Conservation (phyloP, 2,113 vertebrate species). For the Microtus richardsoni region DNA sequence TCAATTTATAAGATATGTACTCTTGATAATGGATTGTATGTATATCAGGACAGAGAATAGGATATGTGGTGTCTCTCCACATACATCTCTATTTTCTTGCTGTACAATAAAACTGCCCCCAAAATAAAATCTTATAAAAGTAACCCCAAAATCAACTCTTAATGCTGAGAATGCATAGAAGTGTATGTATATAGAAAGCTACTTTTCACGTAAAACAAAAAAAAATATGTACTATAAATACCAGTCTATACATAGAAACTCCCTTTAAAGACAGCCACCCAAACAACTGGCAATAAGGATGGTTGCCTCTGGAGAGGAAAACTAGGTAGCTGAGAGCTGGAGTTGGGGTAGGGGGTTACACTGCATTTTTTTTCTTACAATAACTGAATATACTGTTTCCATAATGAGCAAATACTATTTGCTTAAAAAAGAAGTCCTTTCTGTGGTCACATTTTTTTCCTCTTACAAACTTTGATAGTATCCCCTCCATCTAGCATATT, state of each 20-base stretch:
- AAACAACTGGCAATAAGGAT: neutral
- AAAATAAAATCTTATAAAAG: neutral
- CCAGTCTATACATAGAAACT: neutral
- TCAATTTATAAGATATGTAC: neutral
- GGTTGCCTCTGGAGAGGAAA: neutral
- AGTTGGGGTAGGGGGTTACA: neutral
- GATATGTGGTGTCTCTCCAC: neutral
- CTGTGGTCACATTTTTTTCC: neutral
- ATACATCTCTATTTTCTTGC: neutral
- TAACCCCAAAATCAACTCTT: neutral
- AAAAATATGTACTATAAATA: neutral
- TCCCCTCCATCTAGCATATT: neutral
- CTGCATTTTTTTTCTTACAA: neutral
- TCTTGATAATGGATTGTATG: neutral
- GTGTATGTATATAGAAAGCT: neutral
- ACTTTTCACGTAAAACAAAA: conserved; percentile 39
- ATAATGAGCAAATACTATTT: neutral
- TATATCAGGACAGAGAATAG: neutral
- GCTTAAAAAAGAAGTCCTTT: conserved; percentile 34
- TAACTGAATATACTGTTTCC: neutral
- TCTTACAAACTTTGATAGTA: conserved; percentile 38
- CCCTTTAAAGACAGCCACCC: neutral
- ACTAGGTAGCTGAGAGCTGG: neutral
- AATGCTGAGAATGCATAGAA: conserved; percentile 5
- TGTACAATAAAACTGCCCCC: neutral